Evolutionary conservation across 2,797 vertebrate species (phyloP), one percentile per base, ranked within the genome.

Genomic region (Morelia viridis): DNA sequence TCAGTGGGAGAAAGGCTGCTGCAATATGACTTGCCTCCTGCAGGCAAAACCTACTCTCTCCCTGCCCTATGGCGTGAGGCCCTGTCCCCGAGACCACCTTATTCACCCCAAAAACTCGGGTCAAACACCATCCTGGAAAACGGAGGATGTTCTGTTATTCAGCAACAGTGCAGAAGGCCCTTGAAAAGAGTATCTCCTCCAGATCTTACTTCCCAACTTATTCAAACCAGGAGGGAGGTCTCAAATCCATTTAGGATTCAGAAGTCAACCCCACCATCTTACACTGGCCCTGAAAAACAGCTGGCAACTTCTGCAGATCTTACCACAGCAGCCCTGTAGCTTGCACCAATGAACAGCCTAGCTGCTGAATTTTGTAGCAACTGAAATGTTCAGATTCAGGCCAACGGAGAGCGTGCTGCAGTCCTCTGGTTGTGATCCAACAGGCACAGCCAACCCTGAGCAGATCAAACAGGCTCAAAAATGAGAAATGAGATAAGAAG

Each of bases 151-250:
- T n/a, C 65, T 31, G 1, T 2, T 17, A 13, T 68, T 11, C 65
- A 31, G 64, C 65, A 12, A n/a, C 65, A 6, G 1, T 15, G 28
- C 13, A n/a, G 65, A 15, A 31, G 65, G 65, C n/a, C 65, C 15
- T 58, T 13, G 65, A 13, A 2, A 68, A 31, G n/a, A n/a, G 64
- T 11, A 4, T 13, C 62, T 64, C 62, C 26, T 28, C 0, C 62
- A 28, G 26, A 28, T 8, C 26, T 28, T 10, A 0, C 1, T 1
- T 10, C 62, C 26, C 0, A 26, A 10, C 4, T n/a, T 11, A n/a
- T 65, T 65, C 64, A n/a, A n/a, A 65, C 2, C 64, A 65, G 28
- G 26, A 10, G 0, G 62, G 62, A 64, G 62, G 62, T 76, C 3
- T 12, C 11, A 68, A 31, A 31, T 15, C 65, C 65, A 68, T 2